Evolutionary conservation across 2,113 vertebrate genomes (phyloP), one percentile per base, ranked within the genome.

Genomic region (Toxotes chatareus): DNA sequence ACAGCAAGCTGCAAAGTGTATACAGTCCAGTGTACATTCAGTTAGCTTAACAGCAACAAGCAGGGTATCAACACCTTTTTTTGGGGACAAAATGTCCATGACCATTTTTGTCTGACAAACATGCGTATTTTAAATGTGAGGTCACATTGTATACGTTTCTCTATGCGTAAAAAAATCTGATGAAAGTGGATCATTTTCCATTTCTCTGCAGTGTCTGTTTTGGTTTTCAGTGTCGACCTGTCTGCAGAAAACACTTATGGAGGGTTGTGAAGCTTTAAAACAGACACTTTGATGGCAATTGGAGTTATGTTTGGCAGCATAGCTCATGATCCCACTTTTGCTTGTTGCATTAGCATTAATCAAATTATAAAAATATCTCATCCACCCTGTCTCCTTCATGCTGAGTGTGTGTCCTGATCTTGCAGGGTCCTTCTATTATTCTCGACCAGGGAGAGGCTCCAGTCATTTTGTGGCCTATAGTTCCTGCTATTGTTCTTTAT

Each of bases 401-500:
- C 87, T 86, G 83, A 90, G 84, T 72, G 78, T 86, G 73, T 86
- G 86, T 91, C 82, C 82, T 79, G 82, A 83, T 88, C 92, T 88
- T 87, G 68, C 86, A 76, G 88, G 80, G 74, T 89, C 89, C 82
- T 76, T 90, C 92, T 90, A 93, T 94, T 95, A 93, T 96, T 95
- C 87, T 91, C 82, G 53, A 87, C 88, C 90, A 94, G 94, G 95
- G 95, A 95, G 93, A 95, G 94, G 95, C 91, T 91, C 88, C 93
- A 92, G 94, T 94, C 85, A 92, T 94, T 93, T 91, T 88, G 87
- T 85, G 80, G 92, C 83, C 89, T 89, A 92, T 92, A 95, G 96
- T 98, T 97, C 96, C 96, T 96, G 91, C 92, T 88, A 97, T 98
- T 97, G 97, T 97, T 97, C 93, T 93, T 96, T 97, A 96, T 97